Evolutionary conservation across 2,797 vertebrate genomes (phyloP), one percentile per base, ranked within the genome.

Genomic region (Scyliorhinus canicula): DNA sequence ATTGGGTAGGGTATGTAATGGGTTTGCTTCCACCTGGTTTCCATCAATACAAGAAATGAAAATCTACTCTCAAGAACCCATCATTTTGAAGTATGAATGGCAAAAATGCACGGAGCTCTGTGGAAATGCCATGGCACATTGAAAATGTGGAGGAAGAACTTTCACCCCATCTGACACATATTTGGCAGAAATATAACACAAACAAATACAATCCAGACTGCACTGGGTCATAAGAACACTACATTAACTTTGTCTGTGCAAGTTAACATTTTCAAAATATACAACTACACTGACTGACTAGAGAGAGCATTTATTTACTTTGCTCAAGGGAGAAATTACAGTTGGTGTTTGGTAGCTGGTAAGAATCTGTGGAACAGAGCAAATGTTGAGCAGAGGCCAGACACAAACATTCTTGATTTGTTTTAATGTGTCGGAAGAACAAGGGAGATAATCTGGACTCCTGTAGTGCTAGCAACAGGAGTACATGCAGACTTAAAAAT

Each of bases 241-340:
- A 44, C 14, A 91, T 44, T 91, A 44, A 91, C 63, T 40, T 91
- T 65, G n/a, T 60, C 60, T 40, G n/a, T 65, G 63, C 60, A 63
- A 91, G 88, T n/a, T 91, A 65, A 26, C 63, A 91, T 65, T 26
- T 40, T 63, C 60, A 91, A 88, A 88, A 88, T 88, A n/a, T 57
- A n/a, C 85, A n/a, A 55, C 11, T 16, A 88, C 31, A 60, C 55
- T 60, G 85, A 88, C 52, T 88, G 31, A 57, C 14, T 57, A 14
- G 3, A n/a, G 55, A 52, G 85, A 88, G 31, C 52, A 35, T 60
- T 82, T 55, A 88, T 88, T 88, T 60, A 19, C 31, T 57, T 88
- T 88, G 55, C 52, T 88, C 55, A 88, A 31, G 52, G 44, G 85
- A 35, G 31, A 88, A 7, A 7, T 60, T 86, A 31, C 84, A 79